Percentiles rank a stretch among this genome's conserved stretches.
Evolutionary conservation across 2,888 invertebrate genomes (phyloP).

Genomic region (Sesia apiformis): DNA sequence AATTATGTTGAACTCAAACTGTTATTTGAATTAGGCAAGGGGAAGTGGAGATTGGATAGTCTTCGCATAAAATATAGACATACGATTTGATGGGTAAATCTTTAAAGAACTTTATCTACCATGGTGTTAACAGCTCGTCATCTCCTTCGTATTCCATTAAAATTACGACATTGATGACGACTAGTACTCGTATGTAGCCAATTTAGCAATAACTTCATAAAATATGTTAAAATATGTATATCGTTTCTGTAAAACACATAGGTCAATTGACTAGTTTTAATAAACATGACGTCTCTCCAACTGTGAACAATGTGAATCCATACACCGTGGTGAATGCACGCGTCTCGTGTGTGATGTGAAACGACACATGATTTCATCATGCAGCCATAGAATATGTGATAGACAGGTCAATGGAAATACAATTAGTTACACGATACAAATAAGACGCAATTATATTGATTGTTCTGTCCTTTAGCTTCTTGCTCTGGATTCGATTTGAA

Average conservation of each 20-base stretch:
- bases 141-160: too few species aligned
- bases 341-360: conserved; percentile 29
- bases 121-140: too few species aligned
- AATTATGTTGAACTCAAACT: too few species aligned
- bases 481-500: too few species aligned
- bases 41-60: too few species aligned
- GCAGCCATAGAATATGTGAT: conserved; percentile 22
- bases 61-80: too few species aligned
- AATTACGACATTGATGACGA: too few species aligned
- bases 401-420: conserved; percentile 11
- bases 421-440: not conserved
- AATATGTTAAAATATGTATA: not conserved
- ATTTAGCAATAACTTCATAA: not conserved
- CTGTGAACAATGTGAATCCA: not conserved
- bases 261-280: conserved; percentile 1
- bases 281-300: not conserved
- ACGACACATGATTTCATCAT: conserved; percentile 31
- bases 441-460: not conserved
- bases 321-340: conserved; percentile 17
- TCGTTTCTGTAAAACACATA: not conserved
- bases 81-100: too few species aligned
- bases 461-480: too few species aligned
- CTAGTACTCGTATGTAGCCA: too few species aligned
- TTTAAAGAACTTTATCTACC: too few species aligned
- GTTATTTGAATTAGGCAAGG: too few species aligned